Evolutionary conservation across 2,113 vertebrate genomes (phyloP), one percentile per base, ranked within the genome.

Genomic region (Fulica atra): DNA sequence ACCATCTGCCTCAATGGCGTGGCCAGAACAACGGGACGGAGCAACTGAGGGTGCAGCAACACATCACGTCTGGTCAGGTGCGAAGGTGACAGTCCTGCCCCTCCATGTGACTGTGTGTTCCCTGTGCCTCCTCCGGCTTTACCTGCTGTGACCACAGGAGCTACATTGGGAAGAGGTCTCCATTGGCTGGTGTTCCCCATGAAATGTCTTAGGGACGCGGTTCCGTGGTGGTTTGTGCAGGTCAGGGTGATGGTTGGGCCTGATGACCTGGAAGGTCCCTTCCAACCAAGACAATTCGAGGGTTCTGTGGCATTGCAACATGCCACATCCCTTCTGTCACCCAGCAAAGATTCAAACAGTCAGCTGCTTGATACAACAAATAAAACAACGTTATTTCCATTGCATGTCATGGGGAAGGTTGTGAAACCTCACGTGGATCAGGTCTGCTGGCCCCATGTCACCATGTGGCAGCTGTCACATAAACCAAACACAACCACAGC

Each of bases 111-210:
- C 56, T 2, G 10, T 44, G 7, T 0, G 0, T 14, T 46, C 72
- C 77, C 25, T 36, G 14, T 10, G 48, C 26, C 77, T 29, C 33
- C 51, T 40, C 57, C 9, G 5, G 26, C 25, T 36, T 11, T 0
- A 10, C 57, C 31, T 15, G 13, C 1, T 19, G 28, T 0, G 0
- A 19, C 8, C 1, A 7, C 0, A 9, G 7, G 25, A 51, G 60
- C 0, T 21, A 61, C 74, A 36, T 2, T n/a, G 86, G 28, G 46
- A 53, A 23, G 61, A 79, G 53, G 46, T 19, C 8, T 57, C 61
- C 3, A 0, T 26, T 9, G 15, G n/a, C 20, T 61, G 60, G 56
- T 33, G 44, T 18, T 36, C 38, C 40, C 50, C 0, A 2, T 1
- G 35, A 25, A 20, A 48, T 48, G 48, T 48, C 48, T 48, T 20